Base-by-base conservation (phyloP, 2,797 vertebrate species). In the Bradypodion ventrale region DNA sequence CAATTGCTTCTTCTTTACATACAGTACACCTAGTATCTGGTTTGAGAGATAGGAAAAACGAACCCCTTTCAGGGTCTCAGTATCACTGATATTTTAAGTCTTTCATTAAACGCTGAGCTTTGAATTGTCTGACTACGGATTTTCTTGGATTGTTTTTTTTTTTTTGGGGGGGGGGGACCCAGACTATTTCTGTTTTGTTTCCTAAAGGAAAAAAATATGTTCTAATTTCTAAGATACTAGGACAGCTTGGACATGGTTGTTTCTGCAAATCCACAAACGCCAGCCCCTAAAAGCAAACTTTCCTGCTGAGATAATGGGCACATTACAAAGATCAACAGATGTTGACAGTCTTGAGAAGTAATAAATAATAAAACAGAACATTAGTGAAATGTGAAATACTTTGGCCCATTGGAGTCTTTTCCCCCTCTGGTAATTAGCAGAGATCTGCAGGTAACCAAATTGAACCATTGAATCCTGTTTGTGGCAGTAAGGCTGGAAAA, bases 111-210 rank as follows among this genome's bases (percentile, higher is more conserved):
- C 77, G 75, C 56, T 72, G 69, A 69, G 35, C 69, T 68, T 72
- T 78, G 86, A 75, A 88, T 93, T 89, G 92, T 75, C 83, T 49
- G 62, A 77, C 29, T 44, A 81, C 69, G 70, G 79, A n/a, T 29
- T 87, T 86, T 52, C 59, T 78, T 52, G 89, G 78, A 76, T 2
- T 78, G 87, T 42, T n/a, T 73, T 88, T 85, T 79, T 65, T 69
- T 87, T n/a, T n/a, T n/a, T n/a, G n/a, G n/a, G n/a, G n/a, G n/a
- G n/a, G 59, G 37, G n/a, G 69, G 3, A 25, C 7, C 29, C 29
- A 7, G 56, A 56, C 23, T 35, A 9, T 56, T 59, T 40, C 32
- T 60, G 32, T n/a, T 35, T 46, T 25, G 27, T 63, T n/a, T 56
- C 65, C 56, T 73, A 80, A 85, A 87, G 29, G 65, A 73, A 44